Base-by-base conservation (phyloP, 2,797 vertebrate species). In the Coregonus suidteri region DNA sequence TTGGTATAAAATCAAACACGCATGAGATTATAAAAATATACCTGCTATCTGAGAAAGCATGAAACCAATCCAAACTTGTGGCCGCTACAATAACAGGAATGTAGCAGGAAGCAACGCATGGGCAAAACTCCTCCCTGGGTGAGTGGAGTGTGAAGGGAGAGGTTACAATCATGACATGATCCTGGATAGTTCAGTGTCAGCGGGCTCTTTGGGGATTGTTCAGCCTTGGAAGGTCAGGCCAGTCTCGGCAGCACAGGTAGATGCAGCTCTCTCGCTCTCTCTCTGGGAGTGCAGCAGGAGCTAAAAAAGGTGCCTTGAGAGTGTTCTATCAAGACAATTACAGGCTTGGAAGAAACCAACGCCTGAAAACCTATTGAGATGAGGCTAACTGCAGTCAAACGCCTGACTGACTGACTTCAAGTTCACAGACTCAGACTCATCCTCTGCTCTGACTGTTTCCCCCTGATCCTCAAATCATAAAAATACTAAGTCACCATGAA, bases 41-140 rank as follows among this genome's bases (percentile, higher is more conserved):
- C 82, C 9, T 71, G 74, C 70, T 72, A 82, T 87, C 88, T 79
- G 75, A 87, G 77, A 78, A 83, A 78, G 75, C 78, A 81, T 77
- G 78, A 83, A 85, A 85, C 79, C 82, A 79, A 85, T 83, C 80
- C 84, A 79, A 86, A 86, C 78, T 52, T 2, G 67, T 5, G 79
- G 85, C 79, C 81, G 79, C 82, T 75, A 78, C 86, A 88, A 88
- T 90, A 88, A 85, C 79, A 68, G 31, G 79, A 75, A 80, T 69
- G 71, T 9, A 4, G 77, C 77, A 79, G 75, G 75, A 65, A 64
- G 71, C 20, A 37, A 78, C 4, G 16, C 2, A 31, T 9, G 74
- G 75, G 78, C 62, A 62, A 76, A 77, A 82, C 72, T 77, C 25
- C 75, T 76, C 83, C 77, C 11, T 20, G 52, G 78, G 79, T 84